Evolutionary conservation across 2,113 vertebrate species (phyloP).

Genomic region (Monopterus albus): DNA sequence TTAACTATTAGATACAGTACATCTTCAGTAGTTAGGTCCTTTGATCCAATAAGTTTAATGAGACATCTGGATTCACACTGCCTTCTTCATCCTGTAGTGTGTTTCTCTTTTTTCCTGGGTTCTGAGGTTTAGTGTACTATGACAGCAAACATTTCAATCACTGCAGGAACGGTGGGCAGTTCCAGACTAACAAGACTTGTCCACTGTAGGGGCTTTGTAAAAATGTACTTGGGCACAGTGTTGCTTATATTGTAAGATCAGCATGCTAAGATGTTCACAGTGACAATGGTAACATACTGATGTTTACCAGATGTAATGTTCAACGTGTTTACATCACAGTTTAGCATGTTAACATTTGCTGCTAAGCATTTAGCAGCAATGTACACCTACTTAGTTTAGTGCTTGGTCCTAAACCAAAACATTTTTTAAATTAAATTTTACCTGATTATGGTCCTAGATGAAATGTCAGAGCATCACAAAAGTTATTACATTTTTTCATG

Average conservation of each 20-base stretch:
- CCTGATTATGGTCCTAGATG: not conserved
- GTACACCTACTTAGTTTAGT: not conserved
- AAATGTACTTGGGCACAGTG: not conserved
- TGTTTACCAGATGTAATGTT: too few relatives aligned
- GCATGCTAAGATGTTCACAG: not conserved
- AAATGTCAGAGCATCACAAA: not conserved
- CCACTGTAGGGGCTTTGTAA: not conserved
- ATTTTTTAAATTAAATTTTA: not conserved
- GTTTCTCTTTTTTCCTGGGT: too few relatives aligned
- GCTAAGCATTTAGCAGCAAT: not conserved
- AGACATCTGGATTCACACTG: not conserved
- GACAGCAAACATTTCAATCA: too few relatives aligned
- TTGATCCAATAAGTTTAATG: conserved; percentile 3
- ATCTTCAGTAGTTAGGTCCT: not conserved
- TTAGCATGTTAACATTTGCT: not conserved
- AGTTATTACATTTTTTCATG: too few relatives aligned
- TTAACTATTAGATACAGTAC: not conserved
- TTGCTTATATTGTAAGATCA: too few relatives aligned
- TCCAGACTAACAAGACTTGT: not conserved
- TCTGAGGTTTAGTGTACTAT: too few relatives aligned
- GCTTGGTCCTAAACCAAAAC: not conserved
- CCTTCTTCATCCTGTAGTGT: not conserved
- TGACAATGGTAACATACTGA: not conserved
- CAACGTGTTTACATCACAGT: not conserved
- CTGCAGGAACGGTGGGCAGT: not conserved